Evolutionary conservation across 2,113 vertebrate species (phyloP).

Genomic region (Paralichthys olivaceus): DNA sequence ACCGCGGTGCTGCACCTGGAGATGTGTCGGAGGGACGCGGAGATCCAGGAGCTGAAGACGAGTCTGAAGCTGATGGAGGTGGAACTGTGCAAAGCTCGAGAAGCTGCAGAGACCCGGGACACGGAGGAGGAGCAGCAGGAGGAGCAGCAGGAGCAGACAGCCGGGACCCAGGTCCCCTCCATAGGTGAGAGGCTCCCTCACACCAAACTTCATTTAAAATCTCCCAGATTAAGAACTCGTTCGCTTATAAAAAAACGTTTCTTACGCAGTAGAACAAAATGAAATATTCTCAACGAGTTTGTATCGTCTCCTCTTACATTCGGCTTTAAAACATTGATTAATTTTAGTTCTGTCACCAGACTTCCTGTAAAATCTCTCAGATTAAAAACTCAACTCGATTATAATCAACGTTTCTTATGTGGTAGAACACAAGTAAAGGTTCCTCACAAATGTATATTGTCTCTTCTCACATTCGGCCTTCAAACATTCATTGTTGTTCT

Average conservation of each 20-base stretch:
- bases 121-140: too few species aligned
- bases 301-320: neutral
- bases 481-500: too few species aligned
- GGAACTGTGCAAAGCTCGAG: constrained; percentile 51
- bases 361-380: neutral
- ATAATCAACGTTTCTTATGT: too few species aligned
- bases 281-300: too few species aligned
- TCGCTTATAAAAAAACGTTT: accelerated
- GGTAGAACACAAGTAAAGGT: too few species aligned
- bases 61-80: constrained; percentile 60
- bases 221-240: neutral
- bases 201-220: constrained; percentile 12
- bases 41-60: constrained; percentile 72
- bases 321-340: neutral
- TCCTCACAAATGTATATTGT: too few species aligned
- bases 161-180: neutral
- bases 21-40: constrained; percentile 64
- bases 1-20: constrained; percentile 68
- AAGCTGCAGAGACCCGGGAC: constrained; percentile 7
- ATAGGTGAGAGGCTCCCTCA: constrained; percentile 30
- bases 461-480: too few species aligned
- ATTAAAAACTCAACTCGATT: neutral
- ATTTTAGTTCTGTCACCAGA: too few species aligned
- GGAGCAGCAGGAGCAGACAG: neutral
- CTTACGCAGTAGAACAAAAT: accelerated